These are phyloP conservation scores for Vanacampus margaritifer DNA, from an alignment of 2,113 vertebrate species.

Conservation along the genomic window DNA sequence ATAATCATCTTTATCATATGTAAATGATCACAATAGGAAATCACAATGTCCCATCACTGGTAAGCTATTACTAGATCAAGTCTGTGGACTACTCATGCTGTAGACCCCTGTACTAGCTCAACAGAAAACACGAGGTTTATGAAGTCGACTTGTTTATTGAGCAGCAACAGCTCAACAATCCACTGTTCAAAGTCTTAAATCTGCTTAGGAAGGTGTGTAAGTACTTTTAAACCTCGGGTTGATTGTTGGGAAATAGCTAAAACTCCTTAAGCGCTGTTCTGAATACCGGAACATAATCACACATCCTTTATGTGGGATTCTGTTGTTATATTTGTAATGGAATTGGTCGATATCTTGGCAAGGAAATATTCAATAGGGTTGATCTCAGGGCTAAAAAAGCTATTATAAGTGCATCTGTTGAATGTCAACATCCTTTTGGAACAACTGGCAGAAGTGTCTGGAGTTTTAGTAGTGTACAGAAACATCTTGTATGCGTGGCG, in stretches of 20 bases:
- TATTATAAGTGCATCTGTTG: too few species aligned
- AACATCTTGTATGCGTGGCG: too few species aligned
- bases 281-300: constrained; percentile 1
- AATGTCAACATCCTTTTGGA: too few species aligned
- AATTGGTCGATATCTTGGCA: neutral
- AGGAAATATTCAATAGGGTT: too few species aligned
- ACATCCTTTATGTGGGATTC: neutral
- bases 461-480: too few species aligned
- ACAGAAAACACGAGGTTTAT: constrained; percentile 5
- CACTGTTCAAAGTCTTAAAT: constrained; percentile 20
- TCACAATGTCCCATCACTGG: too few species aligned
- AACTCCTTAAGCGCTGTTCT: constrained; percentile 8
- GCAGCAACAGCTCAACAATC: constrained; percentile 3
- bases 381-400: too few species aligned
- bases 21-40: too few species aligned
- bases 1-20: too few species aligned
- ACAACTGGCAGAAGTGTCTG: too few species aligned
- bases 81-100: too few species aligned
- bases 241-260: constrained; percentile 6
- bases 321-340: neutral
- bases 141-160: neutral
- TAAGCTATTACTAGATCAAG: too few species aligned
- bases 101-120: constrained; percentile 12
- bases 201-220: constrained; percentile 8
- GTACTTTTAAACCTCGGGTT: constrained; percentile 5